Conservation (phyloP, 2,113 vertebrate species). For the Onychostoma macrolepis region DNA sequence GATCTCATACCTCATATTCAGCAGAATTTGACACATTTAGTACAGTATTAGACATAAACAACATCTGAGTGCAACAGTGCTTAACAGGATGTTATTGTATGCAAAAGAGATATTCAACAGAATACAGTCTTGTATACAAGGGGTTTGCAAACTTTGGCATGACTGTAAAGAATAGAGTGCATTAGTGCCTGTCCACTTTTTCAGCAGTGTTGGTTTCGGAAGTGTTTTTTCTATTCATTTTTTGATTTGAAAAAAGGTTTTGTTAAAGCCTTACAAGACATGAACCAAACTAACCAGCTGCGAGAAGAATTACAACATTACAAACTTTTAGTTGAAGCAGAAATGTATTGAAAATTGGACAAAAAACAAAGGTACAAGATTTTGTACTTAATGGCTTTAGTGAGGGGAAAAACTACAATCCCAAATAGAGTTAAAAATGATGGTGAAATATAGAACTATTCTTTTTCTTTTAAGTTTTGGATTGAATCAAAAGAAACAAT, state of each 20-base stretch:
- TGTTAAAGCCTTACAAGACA: too few relatives aligned
- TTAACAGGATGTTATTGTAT: neutral
- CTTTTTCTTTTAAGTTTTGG: neutral
- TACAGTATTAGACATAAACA: neutral
- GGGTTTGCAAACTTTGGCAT: conserved; percentile 4
- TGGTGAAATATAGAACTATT: too few relatives aligned
- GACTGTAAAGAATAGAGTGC: conserved; percentile 9
- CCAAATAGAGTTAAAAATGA: too few relatives aligned
- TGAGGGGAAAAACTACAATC: neutral
- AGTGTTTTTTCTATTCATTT: neutral
- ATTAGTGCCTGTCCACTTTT: neutral
- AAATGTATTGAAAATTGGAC: neutral
- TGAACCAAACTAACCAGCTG: too few relatives aligned
- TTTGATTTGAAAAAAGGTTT: neutral
- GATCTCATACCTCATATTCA: neutral
- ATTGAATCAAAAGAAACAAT: too few relatives aligned
- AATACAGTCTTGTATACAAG: neutral
- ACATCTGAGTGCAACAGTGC: neutral
- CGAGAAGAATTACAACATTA: too few relatives aligned
- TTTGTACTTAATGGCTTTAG: neutral
- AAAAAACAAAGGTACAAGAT: too few relatives aligned
- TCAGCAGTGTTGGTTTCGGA: neutral
- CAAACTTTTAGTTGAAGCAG: neutral
- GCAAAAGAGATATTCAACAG: neutral
- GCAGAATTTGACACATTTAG: neutral